Conservation (phyloP, 2,797 vertebrate species). For the Micropoecilia bifurca region DNA sequence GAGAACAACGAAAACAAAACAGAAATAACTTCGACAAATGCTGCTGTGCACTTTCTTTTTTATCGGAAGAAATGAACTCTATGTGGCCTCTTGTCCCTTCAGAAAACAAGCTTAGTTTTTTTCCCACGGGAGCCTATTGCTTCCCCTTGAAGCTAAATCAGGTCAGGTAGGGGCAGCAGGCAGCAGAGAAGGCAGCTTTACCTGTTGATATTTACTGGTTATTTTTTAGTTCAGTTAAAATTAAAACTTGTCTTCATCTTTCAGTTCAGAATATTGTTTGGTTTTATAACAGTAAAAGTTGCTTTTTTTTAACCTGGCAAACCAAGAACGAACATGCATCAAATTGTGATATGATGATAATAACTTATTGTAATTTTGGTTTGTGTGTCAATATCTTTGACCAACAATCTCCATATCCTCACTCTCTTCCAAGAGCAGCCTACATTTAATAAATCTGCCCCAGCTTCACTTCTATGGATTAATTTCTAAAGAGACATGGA, state of each 20-base stretch:
- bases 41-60: conserved; percentile 63
- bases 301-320: background rate
- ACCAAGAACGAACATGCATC: background rate
- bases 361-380: background rate
- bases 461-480: background rate
- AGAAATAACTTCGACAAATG: conserved; percentile 62
- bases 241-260: background rate
- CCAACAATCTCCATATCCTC: background rate
- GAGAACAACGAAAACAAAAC: conserved; percentile 38
- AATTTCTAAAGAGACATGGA: background rate
- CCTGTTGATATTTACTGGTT: background rate
- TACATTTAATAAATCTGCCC: background rate
- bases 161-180: conserved; percentile 31
- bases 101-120: conserved; percentile 49
- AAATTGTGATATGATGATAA: background rate
- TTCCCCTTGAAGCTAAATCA: conserved; percentile 26
- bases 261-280: background rate
- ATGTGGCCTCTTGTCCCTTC: conserved; percentile 47
- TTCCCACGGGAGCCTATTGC: conserved; percentile 43
- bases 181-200: conserved; percentile 23
- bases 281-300: background rate
- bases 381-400: background rate
- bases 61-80: conserved; percentile 65
- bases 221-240: background rate
- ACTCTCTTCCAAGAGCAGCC: background rate